Conservation (phyloP, 37 sponge, comb jelly and placozoan species). For the Crambe crambe region DNA sequence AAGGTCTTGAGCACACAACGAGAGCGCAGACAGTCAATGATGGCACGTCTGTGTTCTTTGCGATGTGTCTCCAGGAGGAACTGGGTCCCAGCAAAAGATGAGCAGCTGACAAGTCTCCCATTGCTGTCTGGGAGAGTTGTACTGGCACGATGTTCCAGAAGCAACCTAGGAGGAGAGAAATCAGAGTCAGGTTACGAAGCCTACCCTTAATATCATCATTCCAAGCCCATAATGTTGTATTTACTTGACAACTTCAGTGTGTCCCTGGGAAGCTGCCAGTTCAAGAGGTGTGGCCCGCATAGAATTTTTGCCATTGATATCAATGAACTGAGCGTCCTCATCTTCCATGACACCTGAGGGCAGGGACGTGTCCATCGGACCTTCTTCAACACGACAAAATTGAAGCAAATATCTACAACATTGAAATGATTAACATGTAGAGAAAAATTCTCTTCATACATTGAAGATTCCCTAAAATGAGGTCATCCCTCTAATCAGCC, state of each 20-base stretch:
- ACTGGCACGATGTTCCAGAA: constrained; percentile 62
- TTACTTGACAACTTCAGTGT: constrained; percentile 41
- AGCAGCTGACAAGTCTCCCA: constrained; percentile 33
- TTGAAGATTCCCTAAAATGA: not conserved
- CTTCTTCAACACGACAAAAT: not conserved
- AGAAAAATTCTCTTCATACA: not conserved
- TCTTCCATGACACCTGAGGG: not conserved
- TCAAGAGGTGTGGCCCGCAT: constrained; percentile 42
- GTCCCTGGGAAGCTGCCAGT: constrained; percentile 59
- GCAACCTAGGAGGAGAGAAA: constrained; percentile 20
- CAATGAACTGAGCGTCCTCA: not conserved
- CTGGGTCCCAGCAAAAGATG: constrained; percentile 57
- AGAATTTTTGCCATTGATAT: constrained; percentile 34
- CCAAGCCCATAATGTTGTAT: not conserved
- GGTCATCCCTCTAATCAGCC: not conserved
- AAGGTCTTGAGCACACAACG: not conserved
- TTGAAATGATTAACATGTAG: not conserved
- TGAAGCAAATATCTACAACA: constrained; percentile 32
- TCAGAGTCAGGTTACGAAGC: not conserved
- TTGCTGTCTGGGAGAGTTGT: constrained; percentile 62
- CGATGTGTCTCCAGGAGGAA: constrained; percentile 50
- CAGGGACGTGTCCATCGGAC: not conserved
- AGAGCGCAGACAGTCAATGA: not conserved
- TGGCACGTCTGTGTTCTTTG: constrained; percentile 4
- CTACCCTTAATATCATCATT: not conserved